Base-by-base conservation (phyloP, 1,140 invertebrate species). In the Asbolus verrucosus region DNA sequence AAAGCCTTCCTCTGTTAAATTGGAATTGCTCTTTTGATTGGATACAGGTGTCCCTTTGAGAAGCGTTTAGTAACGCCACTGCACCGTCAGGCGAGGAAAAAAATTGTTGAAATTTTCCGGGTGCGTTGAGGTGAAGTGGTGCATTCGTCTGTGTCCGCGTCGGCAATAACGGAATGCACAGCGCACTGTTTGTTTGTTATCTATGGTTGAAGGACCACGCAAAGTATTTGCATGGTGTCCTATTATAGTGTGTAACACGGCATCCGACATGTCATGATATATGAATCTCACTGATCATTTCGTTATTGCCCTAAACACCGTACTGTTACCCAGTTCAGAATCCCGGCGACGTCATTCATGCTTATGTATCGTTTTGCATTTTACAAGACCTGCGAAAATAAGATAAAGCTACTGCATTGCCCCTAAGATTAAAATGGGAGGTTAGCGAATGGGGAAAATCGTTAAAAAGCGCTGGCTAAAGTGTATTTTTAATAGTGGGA, bases 401-500 rank as follows among this genome's bases (percentile, higher is more conserved):
- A 59, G 50, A 59, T 59, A 59, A 59, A 59, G 19, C 15, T 18
- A 18, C 11, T n/a, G 19, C 27, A 21, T 13, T 4, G 50, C 19
- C 11, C 9, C 5, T n/a, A 24, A 21, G 27, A 59, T 59, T 13
- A 19, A 59, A 30, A 21, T 24, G 11, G 38, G 14, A 50, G 43
- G 43, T 8, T 59, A 14, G 31, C 33, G 19, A 27, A 16, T 11
- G 21, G 27, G 46, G 27, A 18, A 19, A 46, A 46, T 14, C 16
- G 24, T 60, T 60, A 60, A 63, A 63, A 63, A 63, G 33, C 33
- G 61, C 36, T 36, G 60, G 27, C 36, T 62, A 33, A 39, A 33
- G 60, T 38, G 30, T 33, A 62, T 63, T 63, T 63, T 63, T 63
- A 63, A 63, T 39, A 63, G 61, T 63, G 39, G 6, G 61, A 63